These are phyloP conservation scores for Drosophila novamexicana DNA, from an alignment of 1,140 invertebrate species.

Conservation along the genomic window DNA sequence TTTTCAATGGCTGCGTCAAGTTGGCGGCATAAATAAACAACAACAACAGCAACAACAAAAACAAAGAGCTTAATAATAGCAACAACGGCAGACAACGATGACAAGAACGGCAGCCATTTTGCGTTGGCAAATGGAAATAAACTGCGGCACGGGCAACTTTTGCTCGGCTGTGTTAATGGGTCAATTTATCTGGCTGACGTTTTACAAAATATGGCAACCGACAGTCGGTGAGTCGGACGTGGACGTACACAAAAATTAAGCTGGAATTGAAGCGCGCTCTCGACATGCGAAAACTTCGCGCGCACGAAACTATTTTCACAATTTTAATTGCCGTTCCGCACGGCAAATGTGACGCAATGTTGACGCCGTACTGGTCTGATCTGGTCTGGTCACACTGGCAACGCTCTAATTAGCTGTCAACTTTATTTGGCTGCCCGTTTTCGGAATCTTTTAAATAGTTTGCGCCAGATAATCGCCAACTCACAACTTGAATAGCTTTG, in stretches of 20 bases:
- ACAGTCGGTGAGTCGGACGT: conserved; percentile 8
- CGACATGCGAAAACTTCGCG: conserved; percentile 34
- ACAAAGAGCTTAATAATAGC: conserved; percentile 10
- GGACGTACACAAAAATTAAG: conserved; percentile 34
- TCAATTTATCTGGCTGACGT: conserved; percentile 70
- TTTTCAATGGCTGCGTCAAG: conserved; percentile 48
- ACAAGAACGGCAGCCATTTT: conserved; percentile 51
- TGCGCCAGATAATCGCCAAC: conserved; percentile 5
- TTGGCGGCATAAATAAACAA: conserved; percentile 52
- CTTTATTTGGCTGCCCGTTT: conserved; percentile 54
- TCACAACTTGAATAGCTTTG: conserved; percentile 15
- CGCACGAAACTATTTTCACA: conserved; percentile 61
- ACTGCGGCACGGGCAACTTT: conserved; percentile 54
- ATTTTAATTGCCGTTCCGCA: conserved; percentile 67
- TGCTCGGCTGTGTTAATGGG: conserved; percentile 63
- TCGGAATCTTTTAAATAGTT: conserved; percentile 38
- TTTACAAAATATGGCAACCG: conserved; percentile 61
- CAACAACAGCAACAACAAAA: conserved; percentile 46
- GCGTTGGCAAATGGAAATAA: conserved; percentile 47
- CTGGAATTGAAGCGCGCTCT: conserved; percentile 20
- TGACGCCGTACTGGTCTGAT: neutral
- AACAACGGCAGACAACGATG: conserved; percentile 37
- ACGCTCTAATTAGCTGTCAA: conserved; percentile 58
- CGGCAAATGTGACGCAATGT: conserved; percentile 16
- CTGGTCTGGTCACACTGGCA: conserved; percentile 19